phyloP scores from a whole-genome alignment of 2,888 invertebrate genomes.

The Rhamphomyia laevipes region DNA sequence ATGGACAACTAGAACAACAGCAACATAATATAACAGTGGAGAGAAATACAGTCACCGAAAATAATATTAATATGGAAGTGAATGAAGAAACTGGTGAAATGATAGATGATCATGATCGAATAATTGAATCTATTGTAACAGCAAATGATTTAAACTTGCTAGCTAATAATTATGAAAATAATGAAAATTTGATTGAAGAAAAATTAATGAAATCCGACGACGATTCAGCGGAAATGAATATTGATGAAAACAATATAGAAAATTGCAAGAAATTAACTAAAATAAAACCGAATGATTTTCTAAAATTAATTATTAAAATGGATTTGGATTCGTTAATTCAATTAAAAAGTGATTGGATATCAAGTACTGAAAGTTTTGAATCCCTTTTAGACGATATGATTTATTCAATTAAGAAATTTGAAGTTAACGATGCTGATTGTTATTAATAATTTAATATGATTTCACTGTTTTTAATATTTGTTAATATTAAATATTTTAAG shows the following conservation, averaged over 20 bases:
- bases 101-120: slow-evolving; percentile 31
- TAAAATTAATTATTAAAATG: slow-evolving; percentile 43
- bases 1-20: slow-evolving; percentile 2
- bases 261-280: slow-evolving; percentile 30
- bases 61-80: slow-evolving; percentile 8
- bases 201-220: slow-evolving; percentile 34
- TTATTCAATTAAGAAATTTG: slow-evolving; percentile 44
- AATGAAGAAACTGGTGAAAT: slow-evolving; percentile 1
- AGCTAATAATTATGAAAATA: slow-evolving; percentile 25
- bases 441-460: slow-evolving; percentile 39
- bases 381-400: slow-evolving; percentile 66
- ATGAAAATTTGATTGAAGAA: slow-evolving; percentile 42
- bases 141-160: slow-evolving; percentile 50
- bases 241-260: slow-evolving; percentile 33
- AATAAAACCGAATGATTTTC: slow-evolving; percentile 47
- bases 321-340: slow-evolving; percentile 50
- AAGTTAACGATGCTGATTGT: slow-evolving; percentile 57
- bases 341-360: slow-evolving; percentile 53
- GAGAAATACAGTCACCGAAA: not conserved
- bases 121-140: slow-evolving; percentile 55
- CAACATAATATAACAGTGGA: no score
- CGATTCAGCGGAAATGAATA: slow-evolving; percentile 14
- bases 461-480: no score
- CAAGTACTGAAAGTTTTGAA: slow-evolving; percentile 51
- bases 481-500: no score